Evolutionary conservation across 2,888 invertebrate species (phyloP).

Genomic region (Ichneumoninae sp.): DNA sequence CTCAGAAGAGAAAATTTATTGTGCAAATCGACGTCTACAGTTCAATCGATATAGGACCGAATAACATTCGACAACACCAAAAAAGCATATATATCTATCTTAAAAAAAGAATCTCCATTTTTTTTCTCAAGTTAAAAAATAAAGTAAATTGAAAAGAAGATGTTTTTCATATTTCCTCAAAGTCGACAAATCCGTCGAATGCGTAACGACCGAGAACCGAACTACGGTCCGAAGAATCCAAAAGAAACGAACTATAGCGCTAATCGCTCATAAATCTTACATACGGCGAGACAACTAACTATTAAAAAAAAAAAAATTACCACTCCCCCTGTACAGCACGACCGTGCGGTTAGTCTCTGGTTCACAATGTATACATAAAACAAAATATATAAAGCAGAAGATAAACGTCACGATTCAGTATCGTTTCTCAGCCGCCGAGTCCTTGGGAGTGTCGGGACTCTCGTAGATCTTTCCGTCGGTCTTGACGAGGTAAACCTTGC

Average conservation of each 20-base stretch:
- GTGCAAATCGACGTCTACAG: neutral
- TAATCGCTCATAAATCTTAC: neutral
- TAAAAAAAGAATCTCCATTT: neutral
- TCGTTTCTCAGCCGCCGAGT: conserved; percentile 49
- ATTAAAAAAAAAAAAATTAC: conserved; percentile 9
- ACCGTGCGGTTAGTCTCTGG: conserved; percentile 53
- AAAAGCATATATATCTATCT: neutral
- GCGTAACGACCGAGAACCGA: neutral
- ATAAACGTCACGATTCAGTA: conserved; percentile 47
- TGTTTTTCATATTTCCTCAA: neutral
- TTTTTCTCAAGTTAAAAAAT: neutral
- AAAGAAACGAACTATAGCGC: neutral
- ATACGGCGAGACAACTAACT: neutral
- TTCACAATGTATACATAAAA: conserved; percentile 54
- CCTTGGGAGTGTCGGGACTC: conserved; percentile 59
- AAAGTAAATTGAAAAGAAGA: neutral
- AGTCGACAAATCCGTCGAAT: neutral
- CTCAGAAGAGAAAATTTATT: neutral
- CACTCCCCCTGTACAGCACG: conserved; percentile 37
- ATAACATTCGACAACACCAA: neutral
- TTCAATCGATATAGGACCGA: neutral
- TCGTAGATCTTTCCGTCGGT: conserved; percentile 68
- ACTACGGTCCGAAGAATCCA: neutral
- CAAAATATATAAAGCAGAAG: neutral
- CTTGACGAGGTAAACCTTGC: conserved; percentile 78